phyloP scores from a whole-genome alignment of 1,140 invertebrate genomes.

The Danaus melanippus region DNA sequence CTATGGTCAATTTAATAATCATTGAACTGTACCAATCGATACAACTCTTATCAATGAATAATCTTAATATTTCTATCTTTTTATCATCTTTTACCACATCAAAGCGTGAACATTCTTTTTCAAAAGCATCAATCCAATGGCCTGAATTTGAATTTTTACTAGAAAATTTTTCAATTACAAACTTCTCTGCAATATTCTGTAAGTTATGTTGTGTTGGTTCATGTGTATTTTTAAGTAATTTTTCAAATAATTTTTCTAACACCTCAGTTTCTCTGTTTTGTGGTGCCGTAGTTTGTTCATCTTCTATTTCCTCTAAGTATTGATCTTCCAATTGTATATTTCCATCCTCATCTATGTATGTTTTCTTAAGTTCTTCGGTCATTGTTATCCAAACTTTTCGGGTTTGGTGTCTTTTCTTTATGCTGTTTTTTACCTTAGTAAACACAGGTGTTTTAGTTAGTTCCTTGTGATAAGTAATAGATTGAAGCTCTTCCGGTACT shows the following conservation, averaged over 20 bases:
- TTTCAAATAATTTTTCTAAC: constrained; percentile 24
- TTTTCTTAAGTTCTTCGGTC: constrained; percentile 22
- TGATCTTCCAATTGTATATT: constrained; percentile 27
- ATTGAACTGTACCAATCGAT: constrained; percentile 37
- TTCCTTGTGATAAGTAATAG: constrained; percentile 18
- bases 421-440: constrained; percentile 25
- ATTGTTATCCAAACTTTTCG: constrained; percentile 23
- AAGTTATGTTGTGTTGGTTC: constrained; percentile 13
- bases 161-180: constrained; percentile 30
- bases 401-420: constrained; percentile 20
- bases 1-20: constrained; percentile 27
- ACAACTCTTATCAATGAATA: constrained; percentile 34
- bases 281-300: neutral
- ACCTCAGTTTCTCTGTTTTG: constrained; percentile 5
- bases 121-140: too few species aligned
- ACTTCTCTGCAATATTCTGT: constrained; percentile 28
- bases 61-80: constrained; percentile 33
- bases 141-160: constrained; percentile 23
- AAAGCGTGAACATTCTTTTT: constrained; percentile 37
- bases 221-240: constrained; percentile 23
- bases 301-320: constrained; percentile 26
- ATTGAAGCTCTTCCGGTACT: constrained; percentile 24
- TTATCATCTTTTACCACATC: constrained; percentile 24
- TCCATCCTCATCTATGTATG: constrained; percentile 25
- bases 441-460: constrained; percentile 17